Base-by-base conservation (phyloP, 2,797 vertebrate species). In the Sebastes matsubarae region DNA sequence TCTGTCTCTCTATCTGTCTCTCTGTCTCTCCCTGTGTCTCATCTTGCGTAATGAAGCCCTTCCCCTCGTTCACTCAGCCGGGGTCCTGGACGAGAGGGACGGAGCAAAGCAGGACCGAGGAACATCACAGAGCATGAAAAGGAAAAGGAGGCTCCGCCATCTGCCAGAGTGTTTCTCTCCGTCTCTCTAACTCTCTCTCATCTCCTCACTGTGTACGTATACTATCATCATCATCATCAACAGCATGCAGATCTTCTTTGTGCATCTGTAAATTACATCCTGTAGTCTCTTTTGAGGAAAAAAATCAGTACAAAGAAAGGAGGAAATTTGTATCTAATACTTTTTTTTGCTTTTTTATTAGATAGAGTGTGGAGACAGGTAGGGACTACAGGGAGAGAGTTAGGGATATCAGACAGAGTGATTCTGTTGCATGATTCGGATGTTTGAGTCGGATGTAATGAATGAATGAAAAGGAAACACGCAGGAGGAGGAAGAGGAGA, bases 11-110 rank as follows among this genome's bases (percentile, higher is more conserved):
- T 42, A 16, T 36, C 36, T 36, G 10, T 34, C 16, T 61, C 73
- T 38, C 36, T 58, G n/a, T 60, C 72, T 73, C 13, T 71, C 50
- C 38, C 14, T 46, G 38, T 25, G 57, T 80, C 80, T 81, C 68
- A 75, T 91, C 80, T 80, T 61, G 66, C 10, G 9, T 90, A 89
- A 90, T 84, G 83, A 91, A 86, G 72, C 80, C 74, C 71, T 68
- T 80, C 73, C 59, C 77, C 87, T 83, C 65, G 30, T 77, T 85
- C 55, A 11, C 75, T 85, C 91, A 79, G 84, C 68, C 5, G 78
- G 80, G 68, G 76, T 87, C 81, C 85, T 66, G 84, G 68, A 85
- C 88, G 27, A 82, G 66, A 86, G 71, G 34, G 75, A 75, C 34
- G 36, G 68, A 73, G 81, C 58, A 63, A 68, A 54, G 81, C 54